Percentiles rank a stretch among this genome's conserved stretches.
Conservation (phyloP, 2,888 invertebrate genomes). For the Lasioglossum vierecki region DNA sequence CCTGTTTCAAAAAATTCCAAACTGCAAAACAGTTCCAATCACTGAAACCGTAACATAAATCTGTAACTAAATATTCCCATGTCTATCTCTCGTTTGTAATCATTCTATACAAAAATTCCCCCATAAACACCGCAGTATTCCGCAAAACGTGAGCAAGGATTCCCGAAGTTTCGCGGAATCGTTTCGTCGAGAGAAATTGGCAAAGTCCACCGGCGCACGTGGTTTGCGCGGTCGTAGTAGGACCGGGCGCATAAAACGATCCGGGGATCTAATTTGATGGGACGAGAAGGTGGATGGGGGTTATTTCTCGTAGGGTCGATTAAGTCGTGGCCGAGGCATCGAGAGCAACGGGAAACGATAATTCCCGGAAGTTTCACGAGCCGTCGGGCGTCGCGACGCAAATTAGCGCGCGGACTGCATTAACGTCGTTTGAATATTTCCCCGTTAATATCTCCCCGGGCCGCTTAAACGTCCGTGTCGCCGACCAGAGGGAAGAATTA, state of each 20-base stretch:
- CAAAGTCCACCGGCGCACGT: background rate
- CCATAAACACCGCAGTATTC: too few relatives aligned
- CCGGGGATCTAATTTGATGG: background rate
- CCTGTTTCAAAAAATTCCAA: too few relatives aligned
- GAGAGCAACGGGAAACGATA: background rate
- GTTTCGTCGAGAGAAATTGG: background rate
- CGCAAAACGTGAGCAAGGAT: background rate
- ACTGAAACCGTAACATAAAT: too few relatives aligned
- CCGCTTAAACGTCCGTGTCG: background rate
- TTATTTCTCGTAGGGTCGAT: slow-evolving; percentile 7
- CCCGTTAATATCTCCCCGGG: background rate
- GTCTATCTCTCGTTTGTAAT: too few relatives aligned
- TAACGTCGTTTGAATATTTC: slow-evolving; percentile 20
- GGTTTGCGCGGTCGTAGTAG: background rate
- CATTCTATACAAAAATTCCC: too few relatives aligned
- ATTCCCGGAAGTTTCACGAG: background rate
- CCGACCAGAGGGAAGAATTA: slow-evolving; percentile 14
- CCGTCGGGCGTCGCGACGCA: background rate
- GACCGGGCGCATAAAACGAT: background rate
- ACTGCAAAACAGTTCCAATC: too few relatives aligned
- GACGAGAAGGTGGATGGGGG: background rate
- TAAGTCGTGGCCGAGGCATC: background rate
- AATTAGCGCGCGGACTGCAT: background rate
- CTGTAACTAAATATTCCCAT: too few relatives aligned
- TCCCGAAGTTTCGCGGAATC: background rate